Evolutionary conservation across 2,113 vertebrate genomes (phyloP), one percentile per base, ranked within the genome.

Genomic region (Pycnonotus jocosus): DNA sequence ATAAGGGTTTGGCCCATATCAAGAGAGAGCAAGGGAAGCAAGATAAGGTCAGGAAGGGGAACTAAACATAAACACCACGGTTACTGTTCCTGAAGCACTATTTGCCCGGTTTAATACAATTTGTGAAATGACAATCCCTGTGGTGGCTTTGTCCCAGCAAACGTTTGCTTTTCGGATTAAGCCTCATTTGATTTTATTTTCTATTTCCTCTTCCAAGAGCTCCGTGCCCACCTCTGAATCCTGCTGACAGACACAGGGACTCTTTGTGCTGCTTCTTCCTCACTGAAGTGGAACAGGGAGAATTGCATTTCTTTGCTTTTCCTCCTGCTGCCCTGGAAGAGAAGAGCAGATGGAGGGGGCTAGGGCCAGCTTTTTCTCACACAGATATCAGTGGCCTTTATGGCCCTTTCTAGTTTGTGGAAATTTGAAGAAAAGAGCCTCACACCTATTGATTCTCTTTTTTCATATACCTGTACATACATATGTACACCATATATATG

Each of bases 81-180:
- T 93, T 88, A 95, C 91, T 95, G 48, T 94, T 96, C 90, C 96
- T 83, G 86, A 95, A 95, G 81, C 78, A 91, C 65, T 97, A 95
- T 97, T 97, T 97, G 91, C 91, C 94, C 91, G 95, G 91, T 96
- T 97, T 96, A 97, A 97, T 97, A 82, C 96, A 97, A 93, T 96
- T 93, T 94, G 81, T 93, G 92, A 97, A 96, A 94, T 92, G 81
- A 96, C 91, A 97, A 91, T 95, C 94, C 95, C 97, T 81, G 79
- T 0, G 44, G 97, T 96, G 95, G 91, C 84, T 96, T 95, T 97
- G 90, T 94, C 90, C 88, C 76, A 74, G 90, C 90, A 95, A 97
- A 97, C 86, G 18, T 97, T 97, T 97, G 90, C 95, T 93, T 92
- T 97, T 93, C 1, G 22, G 96, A 97, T 97, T 96, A 97, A 97